Percentiles rank a stretch among this genome's conserved stretches.
Conservation (phyloP, 2,797 vertebrate species). For the Rhinella marina region DNA sequence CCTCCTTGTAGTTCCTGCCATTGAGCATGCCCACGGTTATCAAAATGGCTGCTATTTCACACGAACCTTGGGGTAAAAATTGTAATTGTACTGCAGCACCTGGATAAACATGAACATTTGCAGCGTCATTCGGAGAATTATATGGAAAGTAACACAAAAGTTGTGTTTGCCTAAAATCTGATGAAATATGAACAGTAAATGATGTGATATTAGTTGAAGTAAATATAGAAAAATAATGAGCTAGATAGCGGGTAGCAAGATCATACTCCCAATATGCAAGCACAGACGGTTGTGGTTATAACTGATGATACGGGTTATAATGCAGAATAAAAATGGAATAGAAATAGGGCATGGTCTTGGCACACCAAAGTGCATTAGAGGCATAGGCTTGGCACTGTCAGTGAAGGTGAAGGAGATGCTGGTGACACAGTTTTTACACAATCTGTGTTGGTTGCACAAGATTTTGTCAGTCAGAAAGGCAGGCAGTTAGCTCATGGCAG, state of each 20-base stretch:
- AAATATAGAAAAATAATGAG: not conserved
- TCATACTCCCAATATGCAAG: not conserved
- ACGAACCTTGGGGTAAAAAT: not conserved
- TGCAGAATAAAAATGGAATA: not conserved
- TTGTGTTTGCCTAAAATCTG: not conserved
- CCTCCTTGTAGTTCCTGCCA: not conserved
- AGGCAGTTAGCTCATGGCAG: constrained; percentile 80
- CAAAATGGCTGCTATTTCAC: not conserved
- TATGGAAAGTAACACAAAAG: not conserved
- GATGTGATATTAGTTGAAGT: not conserved
- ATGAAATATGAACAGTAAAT: not conserved
- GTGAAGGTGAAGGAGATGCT: constrained; percentile 43
- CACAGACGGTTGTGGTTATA: not conserved
- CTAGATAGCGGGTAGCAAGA: not conserved
- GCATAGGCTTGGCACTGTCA: constrained; percentile 27
- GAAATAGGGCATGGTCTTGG: constrained; percentile 3
- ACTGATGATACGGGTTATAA: constrained; percentile 16
- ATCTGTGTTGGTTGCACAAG: constrained; percentile 10
- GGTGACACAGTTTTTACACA: constrained; percentile 36
- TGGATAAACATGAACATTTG: not conserved
- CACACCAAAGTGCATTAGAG: constrained; percentile 33
- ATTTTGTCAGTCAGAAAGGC: constrained; percentile 52
- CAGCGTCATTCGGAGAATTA: not conserved
- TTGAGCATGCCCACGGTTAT: not conserved
- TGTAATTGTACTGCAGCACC: not conserved